A percentile compares a stretch with the other conserved stretches of the same genome.
Conservation (phyloP, 2,888 invertebrate genomes). For the Amphipyra tragopoginis region DNA sequence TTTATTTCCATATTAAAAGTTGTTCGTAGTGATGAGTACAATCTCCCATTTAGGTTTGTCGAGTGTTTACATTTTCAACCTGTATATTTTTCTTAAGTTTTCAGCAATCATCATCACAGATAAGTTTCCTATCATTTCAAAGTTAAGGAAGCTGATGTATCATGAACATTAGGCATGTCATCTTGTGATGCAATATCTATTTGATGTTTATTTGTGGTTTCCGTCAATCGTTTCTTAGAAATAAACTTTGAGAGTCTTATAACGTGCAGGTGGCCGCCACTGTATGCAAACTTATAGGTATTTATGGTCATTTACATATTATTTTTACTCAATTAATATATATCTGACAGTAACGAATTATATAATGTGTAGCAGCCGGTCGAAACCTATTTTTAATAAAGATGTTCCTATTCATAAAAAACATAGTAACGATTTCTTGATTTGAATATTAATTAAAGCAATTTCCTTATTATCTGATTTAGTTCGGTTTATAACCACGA, state of each 20-base stretch:
- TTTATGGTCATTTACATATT: slow-evolving; percentile 7
- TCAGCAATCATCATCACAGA: too few relatives aligned
- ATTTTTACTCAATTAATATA: slow-evolving; percentile 1
- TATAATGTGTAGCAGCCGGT: not conserved
- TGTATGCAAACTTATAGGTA: slow-evolving; percentile 14
- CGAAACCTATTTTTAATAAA: too few relatives aligned
- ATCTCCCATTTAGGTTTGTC: too few relatives aligned
- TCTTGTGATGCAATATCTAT: not conserved
- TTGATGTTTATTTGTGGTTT: slow-evolving; percentile 15
- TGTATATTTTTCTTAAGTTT: too few relatives aligned
- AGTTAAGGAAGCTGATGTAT: too few relatives aligned
- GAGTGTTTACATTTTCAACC: too few relatives aligned
- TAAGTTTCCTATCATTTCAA: too few relatives aligned
- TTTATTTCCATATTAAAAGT: too few relatives aligned
- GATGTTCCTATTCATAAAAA: slow-evolving; percentile 10
- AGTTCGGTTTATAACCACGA: slow-evolving; percentile 3
- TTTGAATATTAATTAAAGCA: slow-evolving; percentile 27
- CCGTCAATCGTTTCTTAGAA: slow-evolving; percentile 34
- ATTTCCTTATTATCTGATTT: slow-evolving; percentile 7
- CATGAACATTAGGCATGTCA: not conserved
- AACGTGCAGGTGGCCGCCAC: slow-evolving; percentile 21
- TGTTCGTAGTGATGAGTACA: too few relatives aligned
- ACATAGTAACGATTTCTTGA: slow-evolving; percentile 7
- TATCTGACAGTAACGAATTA: not conserved
- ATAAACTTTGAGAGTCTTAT: slow-evolving; percentile 2